phyloP scores from a whole-genome alignment of 2,888 invertebrate species.

The Alviniconcha strummeri region DNA sequence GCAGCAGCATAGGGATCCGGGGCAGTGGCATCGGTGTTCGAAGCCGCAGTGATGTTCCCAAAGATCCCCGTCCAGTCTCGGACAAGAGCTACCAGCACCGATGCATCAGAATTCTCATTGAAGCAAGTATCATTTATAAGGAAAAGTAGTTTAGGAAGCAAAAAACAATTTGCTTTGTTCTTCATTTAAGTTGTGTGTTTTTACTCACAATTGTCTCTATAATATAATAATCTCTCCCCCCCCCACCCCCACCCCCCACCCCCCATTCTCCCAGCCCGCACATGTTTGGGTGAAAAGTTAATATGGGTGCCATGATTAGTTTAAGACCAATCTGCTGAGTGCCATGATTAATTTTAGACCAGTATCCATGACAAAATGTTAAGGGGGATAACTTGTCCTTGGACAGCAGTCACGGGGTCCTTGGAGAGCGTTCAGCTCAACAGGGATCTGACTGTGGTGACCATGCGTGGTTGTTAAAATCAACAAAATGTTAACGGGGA shows the following conservation, averaged over 20 bases:
- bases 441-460: too few species aligned
- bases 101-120: conserved; percentile 53
- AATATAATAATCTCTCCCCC: not conserved
- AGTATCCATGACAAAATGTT: too few species aligned
- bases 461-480: too few species aligned
- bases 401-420: too few species aligned
- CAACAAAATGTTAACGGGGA: too few species aligned
- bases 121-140: conserved; percentile 27
- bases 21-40: conserved; percentile 55
- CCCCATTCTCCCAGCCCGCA: not conserved
- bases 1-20: conserved; percentile 36
- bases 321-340: too few species aligned
- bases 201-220: not conserved
- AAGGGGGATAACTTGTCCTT: too few species aligned
- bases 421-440: too few species aligned
- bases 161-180: not conserved
- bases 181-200: not conserved
- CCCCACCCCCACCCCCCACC: not conserved
- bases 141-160: not conserved
- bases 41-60: conserved; percentile 50
- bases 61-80: conserved; percentile 61
- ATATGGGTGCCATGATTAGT: too few species aligned
- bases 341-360: too few species aligned
- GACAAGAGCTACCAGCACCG: conserved; percentile 56
- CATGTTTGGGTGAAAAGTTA: not conserved